Percentiles rank a stretch among this genome's conserved stretches.
phyloP scores from a whole-genome alignment of 92 coral and sea anemone species.

The Montipora capitata region DNA sequence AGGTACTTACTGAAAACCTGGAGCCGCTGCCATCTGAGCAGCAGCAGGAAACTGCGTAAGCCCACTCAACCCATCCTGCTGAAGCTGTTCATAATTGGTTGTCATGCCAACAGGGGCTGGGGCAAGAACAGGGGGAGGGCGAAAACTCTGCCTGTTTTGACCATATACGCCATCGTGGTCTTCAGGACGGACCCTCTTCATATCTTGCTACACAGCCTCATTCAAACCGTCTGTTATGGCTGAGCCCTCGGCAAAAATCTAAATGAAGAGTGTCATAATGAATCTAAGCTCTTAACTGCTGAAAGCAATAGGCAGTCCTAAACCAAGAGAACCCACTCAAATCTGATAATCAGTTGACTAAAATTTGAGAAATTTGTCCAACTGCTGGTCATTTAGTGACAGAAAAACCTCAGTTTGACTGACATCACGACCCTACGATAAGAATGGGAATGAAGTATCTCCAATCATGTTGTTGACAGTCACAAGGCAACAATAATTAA shows the following conservation, averaged over 20 bases:
- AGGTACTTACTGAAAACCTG: conserved; percentile 90
- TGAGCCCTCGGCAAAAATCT: conserved; percentile 18
- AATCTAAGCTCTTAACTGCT: not conserved
- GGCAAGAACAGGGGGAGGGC: conserved; percentile 95
- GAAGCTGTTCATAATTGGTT: conserved; percentile 84
- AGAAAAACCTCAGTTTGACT: too few relatives aligned
- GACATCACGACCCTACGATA: too few relatives aligned
- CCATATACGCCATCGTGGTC: conserved; percentile 93
- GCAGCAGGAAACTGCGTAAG: conserved; percentile 87
- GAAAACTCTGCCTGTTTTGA: conserved; percentile 87
- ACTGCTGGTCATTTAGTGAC: too few relatives aligned
- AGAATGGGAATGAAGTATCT: too few relatives aligned
- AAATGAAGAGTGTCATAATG: not conserved
- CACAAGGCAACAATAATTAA: too few relatives aligned
- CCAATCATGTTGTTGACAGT: too few relatives aligned
- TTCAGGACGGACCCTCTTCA: conserved; percentile 99
- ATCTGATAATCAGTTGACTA: too few relatives aligned
- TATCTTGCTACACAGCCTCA: conserved; percentile 78
- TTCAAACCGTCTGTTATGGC: conserved; percentile 42
- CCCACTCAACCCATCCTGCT: conserved; percentile 81
- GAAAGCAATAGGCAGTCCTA: too few relatives aligned
- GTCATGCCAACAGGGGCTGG: conserved; percentile 96
- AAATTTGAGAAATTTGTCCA: too few relatives aligned
- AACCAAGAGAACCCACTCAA: too few relatives aligned
- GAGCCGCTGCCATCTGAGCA: conserved; percentile 83